Conservation (phyloP, 2,888 invertebrate genomes). For the Branchipolynoe longqiensis region DNA sequence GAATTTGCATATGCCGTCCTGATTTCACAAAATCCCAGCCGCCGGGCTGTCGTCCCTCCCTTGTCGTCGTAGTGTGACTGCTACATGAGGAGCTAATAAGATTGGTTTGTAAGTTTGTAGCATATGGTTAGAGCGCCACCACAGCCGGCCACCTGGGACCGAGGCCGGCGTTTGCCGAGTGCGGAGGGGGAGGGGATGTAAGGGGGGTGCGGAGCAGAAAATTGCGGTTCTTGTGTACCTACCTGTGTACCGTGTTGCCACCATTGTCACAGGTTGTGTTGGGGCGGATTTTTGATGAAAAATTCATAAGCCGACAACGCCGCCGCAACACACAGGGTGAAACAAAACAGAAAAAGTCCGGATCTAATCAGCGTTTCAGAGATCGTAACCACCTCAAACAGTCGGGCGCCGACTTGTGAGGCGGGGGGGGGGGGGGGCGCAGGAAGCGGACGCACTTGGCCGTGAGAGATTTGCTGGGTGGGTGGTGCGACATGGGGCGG, state of each 20-base stretch:
- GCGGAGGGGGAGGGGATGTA: too few species aligned
- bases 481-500: conserved; percentile 1
- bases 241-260: not conserved
- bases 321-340: not conserved
- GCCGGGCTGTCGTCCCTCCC: too few species aligned
- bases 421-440: not conserved
- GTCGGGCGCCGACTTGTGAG: not conserved
- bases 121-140: conserved; percentile 33
- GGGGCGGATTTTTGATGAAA: conserved; percentile 45
- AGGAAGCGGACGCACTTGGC: not conserved
- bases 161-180: too few species aligned
- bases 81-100: conserved; percentile 4
- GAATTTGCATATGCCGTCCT: too few species aligned
- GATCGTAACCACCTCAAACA: conserved; percentile 25
- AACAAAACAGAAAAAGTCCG: conserved; percentile 3
- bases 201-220: conserved; percentile 38
- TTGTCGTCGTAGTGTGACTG: too few species aligned
- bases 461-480: conserved; percentile 38
- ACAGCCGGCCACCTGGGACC: conserved; percentile 1
- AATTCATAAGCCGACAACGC: conserved; percentile 4
- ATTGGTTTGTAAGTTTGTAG: conserved; percentile 50
- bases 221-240: conserved; percentile 35
- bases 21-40: too few species aligned
- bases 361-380: conserved; percentile 21
- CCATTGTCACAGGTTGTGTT: conserved; percentile 2